Evolutionary conservation across 1,140 invertebrate species (phyloP).

Genomic region (Ips typographus): DNA sequence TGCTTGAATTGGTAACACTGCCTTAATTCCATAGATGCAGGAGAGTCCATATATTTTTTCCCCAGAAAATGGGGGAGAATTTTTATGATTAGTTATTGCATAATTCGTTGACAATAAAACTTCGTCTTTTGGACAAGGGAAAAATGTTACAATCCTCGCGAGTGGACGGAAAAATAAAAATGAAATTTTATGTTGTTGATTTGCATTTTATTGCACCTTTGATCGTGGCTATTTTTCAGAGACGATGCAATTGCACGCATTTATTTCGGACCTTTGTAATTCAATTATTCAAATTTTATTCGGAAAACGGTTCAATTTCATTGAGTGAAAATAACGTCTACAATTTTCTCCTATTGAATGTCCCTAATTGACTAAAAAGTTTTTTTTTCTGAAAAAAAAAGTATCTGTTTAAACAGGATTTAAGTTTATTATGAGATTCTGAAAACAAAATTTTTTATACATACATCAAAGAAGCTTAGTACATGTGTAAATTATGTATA

Average conservation of each 20-base stretch:
- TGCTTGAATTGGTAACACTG: conserved; percentile 34
- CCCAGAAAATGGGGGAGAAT: not conserved
- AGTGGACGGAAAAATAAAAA: conserved; percentile 41
- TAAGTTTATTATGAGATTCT: no score
- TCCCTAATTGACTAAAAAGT: no score
- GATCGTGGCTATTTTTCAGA: conserved; percentile 41
- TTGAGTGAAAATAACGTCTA: conserved; percentile 24
- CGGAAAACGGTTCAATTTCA: conserved; percentile 25
- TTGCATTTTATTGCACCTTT: conserved; percentile 46
- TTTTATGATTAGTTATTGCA: conserved; percentile 10
- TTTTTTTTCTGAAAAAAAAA: no score
- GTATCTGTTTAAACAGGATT: no score
- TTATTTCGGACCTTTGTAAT: conserved; percentile 30
- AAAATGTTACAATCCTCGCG: not conserved
- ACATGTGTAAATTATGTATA: no score
- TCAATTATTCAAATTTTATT: conserved; percentile 38
- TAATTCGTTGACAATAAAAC: conserved; percentile 9
- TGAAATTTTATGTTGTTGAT: conserved; percentile 41
- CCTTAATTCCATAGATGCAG: conserved; percentile 17
- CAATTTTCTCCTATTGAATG: not conserved
- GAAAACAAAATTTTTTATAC: no score
- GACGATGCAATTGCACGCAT: conserved; percentile 35
- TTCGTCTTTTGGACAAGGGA: conserved; percentile 12
- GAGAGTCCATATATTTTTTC: conserved; percentile 7
- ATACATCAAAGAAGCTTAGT: no score